phyloP scores from a whole-genome alignment of 1,140 invertebrate species.

The Leptinotarsa undecemlineata region DNA sequence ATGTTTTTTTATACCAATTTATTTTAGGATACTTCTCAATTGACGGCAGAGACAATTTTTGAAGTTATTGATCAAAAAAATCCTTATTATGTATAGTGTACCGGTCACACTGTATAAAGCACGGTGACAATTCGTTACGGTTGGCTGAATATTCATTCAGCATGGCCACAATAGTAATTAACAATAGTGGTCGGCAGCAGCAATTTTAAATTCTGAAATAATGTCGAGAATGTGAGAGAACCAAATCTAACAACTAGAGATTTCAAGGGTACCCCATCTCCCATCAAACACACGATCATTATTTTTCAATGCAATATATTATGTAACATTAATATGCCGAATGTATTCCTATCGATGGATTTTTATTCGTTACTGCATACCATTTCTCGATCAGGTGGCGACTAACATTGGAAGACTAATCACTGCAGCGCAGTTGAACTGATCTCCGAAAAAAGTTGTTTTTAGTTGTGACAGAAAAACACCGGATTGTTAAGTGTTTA shows the following conservation, averaged over 20 bases:
- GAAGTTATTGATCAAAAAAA: no score
- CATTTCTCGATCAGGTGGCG: neutral
- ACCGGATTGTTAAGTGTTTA: neutral
- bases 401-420: neutral
- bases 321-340: slow-evolving; percentile 27
- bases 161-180: no score
- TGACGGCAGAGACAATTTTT: no score
- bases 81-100: no score
- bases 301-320: slow-evolving; percentile 25
- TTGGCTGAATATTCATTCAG: no score
- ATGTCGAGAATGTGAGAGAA: slow-evolving; percentile 2
- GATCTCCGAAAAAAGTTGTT: slow-evolving; percentile 14
- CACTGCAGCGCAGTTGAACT: neutral
- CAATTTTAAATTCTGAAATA: neutral
- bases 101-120: no score
- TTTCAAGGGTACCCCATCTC: slow-evolving; percentile 21
- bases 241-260: slow-evolving; percentile 23
- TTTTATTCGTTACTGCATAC: slow-evolving; percentile 1
- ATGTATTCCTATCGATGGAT: neutral
- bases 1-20: no score
- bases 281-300: slow-evolving; percentile 9
- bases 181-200: neutral
- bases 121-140: no score
- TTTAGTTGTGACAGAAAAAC: neutral
- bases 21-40: no score